These are phyloP conservation scores for Sebastes cheni DNA, from an alignment of 2,797 vertebrate genomes.

Conservation along the genomic window DNA sequence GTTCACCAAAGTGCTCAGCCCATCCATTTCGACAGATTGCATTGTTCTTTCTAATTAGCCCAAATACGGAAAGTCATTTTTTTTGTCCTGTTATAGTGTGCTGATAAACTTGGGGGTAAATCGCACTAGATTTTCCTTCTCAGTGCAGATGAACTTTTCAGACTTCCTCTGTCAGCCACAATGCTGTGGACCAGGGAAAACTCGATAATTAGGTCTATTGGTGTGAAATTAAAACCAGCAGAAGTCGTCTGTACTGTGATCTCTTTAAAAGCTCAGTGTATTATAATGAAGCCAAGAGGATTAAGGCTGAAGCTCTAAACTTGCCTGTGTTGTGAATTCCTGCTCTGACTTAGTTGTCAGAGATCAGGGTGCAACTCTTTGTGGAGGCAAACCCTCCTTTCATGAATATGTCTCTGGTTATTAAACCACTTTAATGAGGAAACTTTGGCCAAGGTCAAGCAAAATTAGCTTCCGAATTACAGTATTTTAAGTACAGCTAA, in stretches of 20 bases:
- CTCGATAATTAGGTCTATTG: slow-evolving; percentile 85
- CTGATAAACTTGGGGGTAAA: slow-evolving; percentile 64
- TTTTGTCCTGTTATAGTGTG: slow-evolving; percentile 27
- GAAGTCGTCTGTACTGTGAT: slow-evolving; percentile 82
- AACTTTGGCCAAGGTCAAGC: slow-evolving; percentile 83
- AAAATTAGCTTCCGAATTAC: slow-evolving; percentile 80
- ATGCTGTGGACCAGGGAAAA: slow-evolving; percentile 70
- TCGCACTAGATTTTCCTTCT: slow-evolving; percentile 65
- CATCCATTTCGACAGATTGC: slow-evolving; percentile 17
- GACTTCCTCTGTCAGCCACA: slow-evolving; percentile 76
- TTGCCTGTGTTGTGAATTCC: slow-evolving; percentile 81
- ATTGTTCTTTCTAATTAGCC: slow-evolving; percentile 61
- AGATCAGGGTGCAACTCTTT: slow-evolving; percentile 83
- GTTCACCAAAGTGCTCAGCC: slow-evolving; percentile 24
- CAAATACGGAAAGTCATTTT: slow-evolving; percentile 22
- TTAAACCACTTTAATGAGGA: slow-evolving; percentile 84
- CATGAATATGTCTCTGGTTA: slow-evolving; percentile 82
- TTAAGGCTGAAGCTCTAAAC: slow-evolving; percentile 81
- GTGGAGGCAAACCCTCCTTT: slow-evolving; percentile 80
- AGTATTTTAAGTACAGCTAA: slow-evolving; percentile 80
- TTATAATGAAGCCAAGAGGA: slow-evolving; percentile 84
- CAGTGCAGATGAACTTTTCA: slow-evolving; percentile 71
- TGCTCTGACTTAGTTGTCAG: slow-evolving; percentile 80
- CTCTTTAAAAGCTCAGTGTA: slow-evolving; percentile 81
- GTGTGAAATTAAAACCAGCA: slow-evolving; percentile 84